Evolutionary conservation across 2,797 vertebrate species (phyloP).

Genomic region (Denticeps clupeoides): DNA sequence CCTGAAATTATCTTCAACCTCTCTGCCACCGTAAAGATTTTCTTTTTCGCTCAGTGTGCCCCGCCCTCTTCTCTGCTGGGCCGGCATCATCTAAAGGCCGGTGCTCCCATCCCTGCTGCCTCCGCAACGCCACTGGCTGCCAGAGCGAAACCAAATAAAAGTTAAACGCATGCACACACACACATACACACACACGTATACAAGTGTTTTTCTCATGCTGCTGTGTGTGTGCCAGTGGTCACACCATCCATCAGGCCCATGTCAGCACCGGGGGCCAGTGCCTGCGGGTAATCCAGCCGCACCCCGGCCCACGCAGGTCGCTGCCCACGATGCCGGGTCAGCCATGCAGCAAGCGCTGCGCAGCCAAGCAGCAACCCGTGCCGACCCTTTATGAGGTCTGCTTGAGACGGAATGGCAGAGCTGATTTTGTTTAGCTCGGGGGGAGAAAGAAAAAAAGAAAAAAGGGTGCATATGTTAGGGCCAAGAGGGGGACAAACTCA

Average conservation of each 20-base stretch:
- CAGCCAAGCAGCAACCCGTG: not conserved
- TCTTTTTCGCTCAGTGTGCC: no score
- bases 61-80: no score
- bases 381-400: not conserved
- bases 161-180: no score
- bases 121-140: not conserved
- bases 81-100: no score
- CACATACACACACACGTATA: not conserved
- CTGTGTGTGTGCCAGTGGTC: not conserved
- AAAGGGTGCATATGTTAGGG: not conserved
- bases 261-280: not conserved
- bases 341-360: not conserved
- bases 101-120: no score
- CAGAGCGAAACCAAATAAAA: not conserved
- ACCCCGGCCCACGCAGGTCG: not conserved
- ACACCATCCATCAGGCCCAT: not conserved
- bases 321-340: slow-evolving; percentile 1
- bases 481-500: no score
- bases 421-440: slow-evolving; percentile 8
- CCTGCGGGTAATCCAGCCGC: not conserved
- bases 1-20: no score
- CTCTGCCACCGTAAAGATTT: no score
- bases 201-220: not conserved
- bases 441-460: not conserved
- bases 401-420: slow-evolving; percentile 5